A percentile compares a stretch with the other conserved stretches of the same genome.
Conservation (phyloP, 2,797 vertebrate species). For the Capromys pilorides region DNA sequence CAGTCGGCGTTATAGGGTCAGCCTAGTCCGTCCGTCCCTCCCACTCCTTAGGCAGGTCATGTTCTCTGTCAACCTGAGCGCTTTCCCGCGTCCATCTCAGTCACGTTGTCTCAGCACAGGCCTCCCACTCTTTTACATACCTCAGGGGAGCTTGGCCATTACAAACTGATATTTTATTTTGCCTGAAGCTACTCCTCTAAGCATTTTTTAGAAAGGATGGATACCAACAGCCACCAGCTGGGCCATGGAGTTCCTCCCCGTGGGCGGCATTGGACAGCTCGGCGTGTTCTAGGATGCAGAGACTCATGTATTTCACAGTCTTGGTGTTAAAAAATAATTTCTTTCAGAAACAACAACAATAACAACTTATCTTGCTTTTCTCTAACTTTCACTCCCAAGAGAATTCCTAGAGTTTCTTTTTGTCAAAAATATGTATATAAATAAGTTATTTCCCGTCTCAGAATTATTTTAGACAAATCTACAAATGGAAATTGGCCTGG, state of each 20-base stretch:
- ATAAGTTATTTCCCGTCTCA: not conserved
- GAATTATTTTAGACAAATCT: not conserved
- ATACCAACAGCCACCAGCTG: constrained; percentile 60
- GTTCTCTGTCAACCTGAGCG: constrained; percentile 71
- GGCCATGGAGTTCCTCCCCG: constrained; percentile 21
- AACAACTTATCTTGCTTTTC: constrained; percentile 67
- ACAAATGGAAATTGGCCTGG: not conserved
- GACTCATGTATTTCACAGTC: not conserved
- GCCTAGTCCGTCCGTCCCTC: constrained; percentile 54
- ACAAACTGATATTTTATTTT: constrained; percentile 81
- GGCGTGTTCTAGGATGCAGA: not conserved
- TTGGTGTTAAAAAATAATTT: constrained; percentile 70
- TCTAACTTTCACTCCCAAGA: constrained; percentile 55
- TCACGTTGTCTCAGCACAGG: constrained; percentile 76
- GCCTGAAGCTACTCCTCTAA: constrained; percentile 80
- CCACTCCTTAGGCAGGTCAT: constrained; percentile 70
- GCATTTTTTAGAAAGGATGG: constrained; percentile 60
- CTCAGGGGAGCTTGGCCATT: constrained; percentile 74
- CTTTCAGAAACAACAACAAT: not conserved
- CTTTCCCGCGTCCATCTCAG: constrained; percentile 71
- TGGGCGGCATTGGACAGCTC: fast-evolving
- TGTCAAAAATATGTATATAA: not conserved
- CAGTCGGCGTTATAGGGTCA: not conserved
- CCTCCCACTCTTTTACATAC: constrained; percentile 75
- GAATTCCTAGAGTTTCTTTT: constrained; percentile 72